Conservation (phyloP, 2,888 invertebrate genomes). For the Vesta saturnalis region DNA sequence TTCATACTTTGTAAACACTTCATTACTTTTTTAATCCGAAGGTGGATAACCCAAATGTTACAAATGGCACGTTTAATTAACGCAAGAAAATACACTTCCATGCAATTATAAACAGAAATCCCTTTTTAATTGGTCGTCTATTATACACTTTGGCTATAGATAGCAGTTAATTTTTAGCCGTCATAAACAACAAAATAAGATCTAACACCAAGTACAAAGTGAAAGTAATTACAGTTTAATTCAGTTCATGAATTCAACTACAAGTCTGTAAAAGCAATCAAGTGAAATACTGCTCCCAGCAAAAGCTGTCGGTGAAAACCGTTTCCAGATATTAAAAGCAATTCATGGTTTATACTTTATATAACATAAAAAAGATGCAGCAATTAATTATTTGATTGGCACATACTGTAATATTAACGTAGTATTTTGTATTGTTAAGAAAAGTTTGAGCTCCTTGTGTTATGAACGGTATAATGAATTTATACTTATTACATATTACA, state of each 20-base stretch:
- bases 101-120: not conserved
- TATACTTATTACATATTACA: too few relatives aligned
- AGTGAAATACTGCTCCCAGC: conserved; percentile 1
- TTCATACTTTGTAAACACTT: too few relatives aligned
- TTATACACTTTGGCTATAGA: not conserved
- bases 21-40: too few relatives aligned
- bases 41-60: too few relatives aligned
- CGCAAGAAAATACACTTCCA: not conserved
- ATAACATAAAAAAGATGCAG: too few relatives aligned
- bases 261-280: conserved; percentile 17
- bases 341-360: not conserved
- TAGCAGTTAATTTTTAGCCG: not conserved
- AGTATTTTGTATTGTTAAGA: too few relatives aligned
- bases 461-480: too few relatives aligned
- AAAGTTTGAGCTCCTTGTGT: too few relatives aligned
- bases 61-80: not conserved
- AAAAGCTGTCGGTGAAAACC: not conserved
- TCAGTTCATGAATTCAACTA: conserved; percentile 15
- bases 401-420: too few relatives aligned
- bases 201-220: not conserved
- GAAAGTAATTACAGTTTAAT: conserved; percentile 18
- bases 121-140: not conserved
- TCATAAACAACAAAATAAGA: not conserved
- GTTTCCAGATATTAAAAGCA: not conserved
- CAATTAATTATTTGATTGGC: not conserved